Percentiles rank a stretch among this genome's conserved stretches.
phyloP scores from a whole-genome alignment of 2,888 invertebrate species.

The Pachliopta kotzebuea region DNA sequence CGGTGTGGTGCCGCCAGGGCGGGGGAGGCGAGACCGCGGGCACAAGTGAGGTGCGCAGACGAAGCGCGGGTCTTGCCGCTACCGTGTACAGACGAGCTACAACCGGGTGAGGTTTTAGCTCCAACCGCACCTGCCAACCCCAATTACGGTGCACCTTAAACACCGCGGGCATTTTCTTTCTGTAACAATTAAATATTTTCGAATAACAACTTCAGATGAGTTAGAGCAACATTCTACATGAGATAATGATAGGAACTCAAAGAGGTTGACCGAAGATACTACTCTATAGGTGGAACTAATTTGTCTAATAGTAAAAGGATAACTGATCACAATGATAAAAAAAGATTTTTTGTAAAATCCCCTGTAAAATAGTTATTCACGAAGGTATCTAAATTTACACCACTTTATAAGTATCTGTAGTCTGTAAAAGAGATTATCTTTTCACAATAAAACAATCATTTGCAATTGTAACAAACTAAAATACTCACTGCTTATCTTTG shows the following conservation, averaged over 20 bases:
- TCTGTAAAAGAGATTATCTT: background rate
- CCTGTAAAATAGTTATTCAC: no score
- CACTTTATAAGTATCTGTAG: no score
- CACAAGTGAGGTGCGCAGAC: constrained; percentile 85
- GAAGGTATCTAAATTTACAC: no score
- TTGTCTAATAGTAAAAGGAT: no score
- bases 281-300: no score
- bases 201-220: background rate
- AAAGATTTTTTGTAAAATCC: no score
- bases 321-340: no score
- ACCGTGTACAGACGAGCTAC: constrained; percentile 84
- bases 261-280: no score
- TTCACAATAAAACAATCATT: background rate
- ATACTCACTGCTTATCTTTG: constrained; percentile 70
- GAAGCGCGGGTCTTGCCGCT: constrained; percentile 84
- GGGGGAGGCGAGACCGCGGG: constrained; percentile 92
- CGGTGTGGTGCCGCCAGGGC: constrained; percentile 86
- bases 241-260: background rate
- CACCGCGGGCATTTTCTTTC: constrained; percentile 87
- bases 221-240: background rate
- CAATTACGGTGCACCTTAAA: constrained; percentile 88
- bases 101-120: constrained; percentile 92
- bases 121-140: constrained; percentile 83
- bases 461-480: background rate
- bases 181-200: constrained; percentile 39